phyloP scores from a whole-genome alignment of 2,888 invertebrate genomes.

The Rhaphigaster nebulosa region DNA sequence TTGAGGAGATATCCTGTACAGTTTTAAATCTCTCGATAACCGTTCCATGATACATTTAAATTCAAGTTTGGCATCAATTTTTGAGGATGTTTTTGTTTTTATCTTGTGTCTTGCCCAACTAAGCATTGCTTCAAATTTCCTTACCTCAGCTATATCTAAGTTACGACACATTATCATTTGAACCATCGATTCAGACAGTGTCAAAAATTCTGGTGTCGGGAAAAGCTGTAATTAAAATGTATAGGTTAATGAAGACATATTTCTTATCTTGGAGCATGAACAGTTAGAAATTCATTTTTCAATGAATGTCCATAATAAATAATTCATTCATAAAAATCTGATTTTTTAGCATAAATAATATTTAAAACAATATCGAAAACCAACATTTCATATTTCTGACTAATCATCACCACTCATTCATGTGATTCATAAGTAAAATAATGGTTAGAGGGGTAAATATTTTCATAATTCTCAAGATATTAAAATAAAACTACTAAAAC shows the following conservation, averaged over 20 bases:
- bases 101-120: slow-evolving; percentile 91
- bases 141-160: slow-evolving; percentile 88
- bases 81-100: slow-evolving; percentile 79
- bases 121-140: slow-evolving; percentile 94
- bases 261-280: not conserved
- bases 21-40: slow-evolving; percentile 87
- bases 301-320: not conserved
- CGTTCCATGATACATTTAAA: slow-evolving; percentile 95
- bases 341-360: too few relatives aligned
- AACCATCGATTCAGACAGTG: slow-evolving; percentile 91
- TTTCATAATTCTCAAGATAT: too few relatives aligned
- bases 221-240: slow-evolving; percentile 74
- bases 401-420: too few relatives aligned
- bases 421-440: too few relatives aligned
- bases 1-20: slow-evolving; percentile 92
- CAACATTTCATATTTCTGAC: too few relatives aligned
- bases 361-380: too few relatives aligned
- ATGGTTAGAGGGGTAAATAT: too few relatives aligned
- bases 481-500: too few relatives aligned
- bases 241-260: not conserved
- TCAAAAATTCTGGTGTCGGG: slow-evolving; percentile 86
- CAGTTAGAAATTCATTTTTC: not conserved
- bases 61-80: slow-evolving; percentile 88
- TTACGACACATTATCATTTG: slow-evolving; percentile 76
- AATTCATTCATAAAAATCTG: not conserved